phyloP scores from a whole-genome alignment of 2,888 invertebrate genomes.

The Chrysolina oricalcia region DNA sequence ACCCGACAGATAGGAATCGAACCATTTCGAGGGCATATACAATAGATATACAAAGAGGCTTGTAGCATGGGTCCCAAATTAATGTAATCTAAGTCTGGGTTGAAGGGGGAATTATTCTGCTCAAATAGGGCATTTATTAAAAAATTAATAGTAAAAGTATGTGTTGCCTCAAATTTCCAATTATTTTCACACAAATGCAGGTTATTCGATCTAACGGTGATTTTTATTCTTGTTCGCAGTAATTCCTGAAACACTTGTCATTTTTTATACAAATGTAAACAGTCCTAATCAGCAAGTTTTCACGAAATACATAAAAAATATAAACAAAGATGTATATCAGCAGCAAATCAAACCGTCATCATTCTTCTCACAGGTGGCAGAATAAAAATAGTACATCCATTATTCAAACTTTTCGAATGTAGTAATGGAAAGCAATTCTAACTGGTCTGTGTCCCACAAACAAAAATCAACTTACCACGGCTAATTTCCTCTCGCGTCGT shows the following conservation, averaged over 20 bases:
- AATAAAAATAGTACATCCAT: conserved; percentile 7
- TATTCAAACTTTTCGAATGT: background rate
- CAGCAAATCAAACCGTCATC: background rate
- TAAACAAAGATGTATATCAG: background rate
- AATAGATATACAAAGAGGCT: too few relatives aligned
- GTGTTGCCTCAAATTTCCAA: too few relatives aligned
- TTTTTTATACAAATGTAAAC: background rate
- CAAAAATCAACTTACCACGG: conserved; percentile 37
- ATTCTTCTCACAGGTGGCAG: background rate
- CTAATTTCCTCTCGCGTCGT: conserved; percentile 37
- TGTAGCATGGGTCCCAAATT: too few relatives aligned
- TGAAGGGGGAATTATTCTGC: too few relatives aligned
- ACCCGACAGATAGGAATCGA: too few relatives aligned
- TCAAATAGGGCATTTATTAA: too few relatives aligned
- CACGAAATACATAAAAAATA: background rate
- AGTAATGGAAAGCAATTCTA: conserved; percentile 2
- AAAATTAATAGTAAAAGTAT: too few relatives aligned
- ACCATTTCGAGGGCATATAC: too few relatives aligned
- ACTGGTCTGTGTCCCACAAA: conserved; percentile 22
- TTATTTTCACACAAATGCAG: background rate
- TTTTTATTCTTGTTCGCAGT: background rate
- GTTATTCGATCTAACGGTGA: background rate
- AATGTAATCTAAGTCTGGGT: too few relatives aligned
- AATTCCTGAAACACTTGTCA: background rate
- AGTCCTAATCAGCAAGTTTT: background rate